Conservation (phyloP, 2,113 vertebrate species). For the Sander lucioperca region DNA sequence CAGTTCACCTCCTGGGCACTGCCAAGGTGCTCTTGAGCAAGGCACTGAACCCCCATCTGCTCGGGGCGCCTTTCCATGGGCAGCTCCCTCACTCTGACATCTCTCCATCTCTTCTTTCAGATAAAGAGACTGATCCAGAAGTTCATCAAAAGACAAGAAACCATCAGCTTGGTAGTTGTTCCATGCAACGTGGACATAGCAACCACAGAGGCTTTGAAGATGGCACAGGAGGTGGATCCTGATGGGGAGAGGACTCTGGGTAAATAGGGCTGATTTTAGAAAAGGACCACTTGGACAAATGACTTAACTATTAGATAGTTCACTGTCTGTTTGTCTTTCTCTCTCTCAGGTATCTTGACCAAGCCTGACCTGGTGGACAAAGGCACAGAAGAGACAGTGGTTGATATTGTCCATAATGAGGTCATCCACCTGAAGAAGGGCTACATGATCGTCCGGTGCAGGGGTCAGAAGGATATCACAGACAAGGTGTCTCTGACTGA, state of each 20-base stretch:
- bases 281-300: neutral
- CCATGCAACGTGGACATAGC: constrained; percentile 93
- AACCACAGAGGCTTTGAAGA: constrained; percentile 92
- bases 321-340: neutral
- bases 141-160: constrained; percentile 89
- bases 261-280: constrained; percentile 16
- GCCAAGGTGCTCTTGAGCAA: no score
- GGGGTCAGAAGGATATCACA: constrained; percentile 88
- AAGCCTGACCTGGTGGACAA: constrained; percentile 93
- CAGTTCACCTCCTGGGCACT: no score
- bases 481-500: constrained; percentile 81
- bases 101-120: constrained; percentile 71
- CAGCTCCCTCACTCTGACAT: no score
- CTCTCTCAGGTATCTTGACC: constrained; percentile 88
- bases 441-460: constrained; percentile 93
- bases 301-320: neutral
- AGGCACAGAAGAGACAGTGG: constrained; percentile 84
- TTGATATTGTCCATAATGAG: constrained; percentile 85
- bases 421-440: constrained; percentile 89
- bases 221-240: constrained; percentile 92
- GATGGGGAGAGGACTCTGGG: constrained; percentile 91
- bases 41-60: no score
- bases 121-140: constrained; percentile 87
- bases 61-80: no score
- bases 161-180: constrained; percentile 91